These are phyloP conservation scores for Grammomys surdaster DNA, from an alignment of 2,113 vertebrate genomes.

Conservation along the genomic window DNA sequence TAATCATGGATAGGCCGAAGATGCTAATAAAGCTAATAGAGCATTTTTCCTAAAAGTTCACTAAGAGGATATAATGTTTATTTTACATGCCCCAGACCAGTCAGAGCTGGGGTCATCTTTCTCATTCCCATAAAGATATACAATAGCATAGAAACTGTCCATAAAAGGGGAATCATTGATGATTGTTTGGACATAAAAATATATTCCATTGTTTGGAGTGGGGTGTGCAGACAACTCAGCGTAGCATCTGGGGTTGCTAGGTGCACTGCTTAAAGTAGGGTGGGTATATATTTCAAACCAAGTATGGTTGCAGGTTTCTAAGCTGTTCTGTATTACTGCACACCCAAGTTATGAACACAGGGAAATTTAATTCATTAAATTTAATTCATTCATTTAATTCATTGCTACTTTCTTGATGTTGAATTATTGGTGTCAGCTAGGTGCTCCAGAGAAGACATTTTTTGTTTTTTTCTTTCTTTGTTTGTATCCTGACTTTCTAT, in stretches of 20 bases:
- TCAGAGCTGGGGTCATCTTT: background rate
- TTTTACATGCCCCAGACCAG: background rate
- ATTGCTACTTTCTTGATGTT: background rate
- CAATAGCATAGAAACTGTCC: background rate
- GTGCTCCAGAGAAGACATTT: background rate
- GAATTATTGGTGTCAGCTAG: constrained; percentile 1
- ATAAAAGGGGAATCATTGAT: background rate
- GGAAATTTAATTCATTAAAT: background rate
- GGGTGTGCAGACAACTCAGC: too few relatives aligned
- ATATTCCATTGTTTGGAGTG: background rate
- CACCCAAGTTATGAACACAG: background rate
- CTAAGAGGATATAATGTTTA: background rate
- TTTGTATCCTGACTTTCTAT: background rate
- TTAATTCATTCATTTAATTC: constrained; percentile 22
- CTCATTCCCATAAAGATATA: background rate
- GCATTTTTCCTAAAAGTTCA: background rate
- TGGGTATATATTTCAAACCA: background rate
- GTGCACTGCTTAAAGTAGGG: background rate
- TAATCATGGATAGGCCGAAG: background rate
- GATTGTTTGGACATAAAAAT: background rate
- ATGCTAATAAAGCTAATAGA: background rate
- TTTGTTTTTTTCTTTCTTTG: background rate
- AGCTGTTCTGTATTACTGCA: background rate
- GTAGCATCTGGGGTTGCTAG: background rate
- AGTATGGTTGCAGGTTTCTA: background rate